phyloP scores from a whole-genome alignment of 2,888 invertebrate species.

The Cheiracanthium punctorium region DNA sequence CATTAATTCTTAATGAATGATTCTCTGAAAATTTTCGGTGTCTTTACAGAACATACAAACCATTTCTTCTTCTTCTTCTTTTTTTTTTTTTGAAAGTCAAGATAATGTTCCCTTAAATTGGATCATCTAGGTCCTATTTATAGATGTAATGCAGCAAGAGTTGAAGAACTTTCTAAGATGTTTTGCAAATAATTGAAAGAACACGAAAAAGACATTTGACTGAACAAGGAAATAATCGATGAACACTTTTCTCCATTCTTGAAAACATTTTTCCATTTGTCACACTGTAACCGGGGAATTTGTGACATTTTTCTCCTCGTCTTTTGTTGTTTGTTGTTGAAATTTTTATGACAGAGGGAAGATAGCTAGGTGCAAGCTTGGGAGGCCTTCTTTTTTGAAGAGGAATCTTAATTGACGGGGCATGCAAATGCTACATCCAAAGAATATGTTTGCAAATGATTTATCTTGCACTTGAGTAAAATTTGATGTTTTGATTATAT shows the following conservation, averaged over 20 bases:
- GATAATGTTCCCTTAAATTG: neutral
- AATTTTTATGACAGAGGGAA: neutral
- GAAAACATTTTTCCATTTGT: slow-evolving; percentile 4
- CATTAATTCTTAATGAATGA: too few relatives aligned
- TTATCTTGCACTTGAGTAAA: too few relatives aligned
- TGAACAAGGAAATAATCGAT: slow-evolving; percentile 7
- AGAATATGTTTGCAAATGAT: too few relatives aligned
- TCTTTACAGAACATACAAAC: too few relatives aligned
- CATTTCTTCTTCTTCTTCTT: neutral
- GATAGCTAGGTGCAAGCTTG: too few relatives aligned
- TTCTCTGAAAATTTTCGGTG: too few relatives aligned
- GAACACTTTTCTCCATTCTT: neutral
- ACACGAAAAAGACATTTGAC: slow-evolving; percentile 10
- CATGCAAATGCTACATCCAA: too few relatives aligned
- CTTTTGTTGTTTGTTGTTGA: neutral
- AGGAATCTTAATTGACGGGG: too few relatives aligned
- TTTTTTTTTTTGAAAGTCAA: neutral
- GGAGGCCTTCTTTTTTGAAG: too few relatives aligned
- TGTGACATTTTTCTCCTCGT: neutral
- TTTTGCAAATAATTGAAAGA: slow-evolving; percentile 13
- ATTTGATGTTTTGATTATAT: too few relatives aligned
- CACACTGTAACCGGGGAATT: neutral
- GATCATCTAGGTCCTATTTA: neutral
- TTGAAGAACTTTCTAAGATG: neutral
- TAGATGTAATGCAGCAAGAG: neutral